Conservation (phyloP, 2,888 invertebrate genomes). For the Drosophila trichaetosa region DNA sequence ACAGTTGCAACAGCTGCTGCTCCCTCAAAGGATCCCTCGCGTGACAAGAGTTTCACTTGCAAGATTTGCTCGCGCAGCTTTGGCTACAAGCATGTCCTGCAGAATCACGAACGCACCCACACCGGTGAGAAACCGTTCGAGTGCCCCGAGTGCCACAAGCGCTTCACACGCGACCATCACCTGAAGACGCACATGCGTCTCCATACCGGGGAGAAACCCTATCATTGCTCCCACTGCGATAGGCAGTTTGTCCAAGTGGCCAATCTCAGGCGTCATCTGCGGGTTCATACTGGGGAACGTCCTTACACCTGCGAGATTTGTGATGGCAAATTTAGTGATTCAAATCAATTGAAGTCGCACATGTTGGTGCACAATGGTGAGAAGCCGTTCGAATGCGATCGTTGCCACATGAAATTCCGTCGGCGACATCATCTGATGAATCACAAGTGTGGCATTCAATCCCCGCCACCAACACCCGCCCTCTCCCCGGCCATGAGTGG, state of each 20-base stretch:
- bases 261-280: slow-evolving; percentile 93
- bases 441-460: slow-evolving; percentile 90
- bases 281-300: slow-evolving; percentile 96
- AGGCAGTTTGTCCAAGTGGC: slow-evolving; percentile 97
- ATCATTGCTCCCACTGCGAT: slow-evolving; percentile 96
- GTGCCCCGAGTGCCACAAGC: slow-evolving; percentile 95
- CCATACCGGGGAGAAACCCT: slow-evolving; percentile 97
- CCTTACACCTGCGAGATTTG: slow-evolving; percentile 95
- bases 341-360: slow-evolving; percentile 96
- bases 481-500: slow-evolving; percentile 82
- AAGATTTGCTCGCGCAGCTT: slow-evolving; percentile 94
- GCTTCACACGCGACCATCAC: slow-evolving; percentile 96
- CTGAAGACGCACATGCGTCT: slow-evolving; percentile 96
- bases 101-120: slow-evolving; percentile 97
- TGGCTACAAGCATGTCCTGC: slow-evolving; percentile 97
- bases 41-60: slow-evolving; percentile 95
- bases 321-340: slow-evolving; percentile 94
- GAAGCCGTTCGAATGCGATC: slow-evolving; percentile 93
- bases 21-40: slow-evolving; percentile 85
- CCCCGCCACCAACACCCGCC: slow-evolving; percentile 83
- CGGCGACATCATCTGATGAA: slow-evolving; percentile 94
- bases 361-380: slow-evolving; percentile 95
- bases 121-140: slow-evolving; percentile 98
- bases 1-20: slow-evolving; percentile 11
- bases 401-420: slow-evolving; percentile 92